These are phyloP conservation scores for Entomyzon cyanotis DNA, from an alignment of 2,113 vertebrate species.

Conservation along the genomic window DNA sequence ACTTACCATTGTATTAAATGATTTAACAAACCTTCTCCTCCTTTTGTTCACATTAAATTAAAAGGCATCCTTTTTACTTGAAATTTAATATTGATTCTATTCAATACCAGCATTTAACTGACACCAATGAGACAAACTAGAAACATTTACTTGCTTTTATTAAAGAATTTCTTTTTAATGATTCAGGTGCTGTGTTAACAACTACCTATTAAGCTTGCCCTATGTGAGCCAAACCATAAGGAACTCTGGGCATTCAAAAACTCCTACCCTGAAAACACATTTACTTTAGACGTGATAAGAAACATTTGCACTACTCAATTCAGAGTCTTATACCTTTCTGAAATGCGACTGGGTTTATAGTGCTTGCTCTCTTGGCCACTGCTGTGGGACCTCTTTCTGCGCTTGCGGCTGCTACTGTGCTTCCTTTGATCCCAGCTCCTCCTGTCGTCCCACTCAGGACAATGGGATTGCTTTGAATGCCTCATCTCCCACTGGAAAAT, in stretches of 20 bases:
- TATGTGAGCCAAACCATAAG: neutral
- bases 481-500: slow-evolving; percentile 81
- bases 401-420: slow-evolving; percentile 80
- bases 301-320: neutral
- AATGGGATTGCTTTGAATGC: slow-evolving; percentile 81
- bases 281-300: neutral
- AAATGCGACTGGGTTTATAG: slow-evolving; percentile 73
- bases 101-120: neutral
- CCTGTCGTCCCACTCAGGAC: slow-evolving; percentile 81
- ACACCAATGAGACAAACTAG: neutral
- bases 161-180: neutral
- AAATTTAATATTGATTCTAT: neutral
- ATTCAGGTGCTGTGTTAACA: neutral
- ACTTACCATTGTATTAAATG: slow-evolving; percentile 9
- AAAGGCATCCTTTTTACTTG: neutral
- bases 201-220: neutral
- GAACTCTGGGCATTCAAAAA: neutral
- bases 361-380: slow-evolving; percentile 87
- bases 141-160: neutral
- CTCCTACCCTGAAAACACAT: neutral
- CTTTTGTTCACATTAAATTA: neutral
- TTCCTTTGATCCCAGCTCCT: slow-evolving; percentile 82
- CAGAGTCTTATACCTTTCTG: slow-evolving; percentile 82
- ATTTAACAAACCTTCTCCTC: neutral
- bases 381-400: slow-evolving; percentile 83